phyloP scores from a whole-genome alignment of 2,888 invertebrate genomes.

The Bellardia pandia region DNA sequence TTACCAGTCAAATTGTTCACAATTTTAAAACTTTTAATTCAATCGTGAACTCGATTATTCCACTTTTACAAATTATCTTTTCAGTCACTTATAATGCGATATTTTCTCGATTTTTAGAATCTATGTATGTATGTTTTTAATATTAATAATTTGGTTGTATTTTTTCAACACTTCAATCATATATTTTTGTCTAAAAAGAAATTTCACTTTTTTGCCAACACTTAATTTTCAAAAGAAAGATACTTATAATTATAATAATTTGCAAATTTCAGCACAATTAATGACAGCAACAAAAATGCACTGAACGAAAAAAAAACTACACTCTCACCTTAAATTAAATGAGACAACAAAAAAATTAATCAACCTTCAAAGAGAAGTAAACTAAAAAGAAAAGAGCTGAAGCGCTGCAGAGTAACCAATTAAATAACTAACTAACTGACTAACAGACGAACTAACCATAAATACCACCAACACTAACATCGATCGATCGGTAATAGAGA shows the following conservation, averaged over 20 bases:
- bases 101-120: neutral
- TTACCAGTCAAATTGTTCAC: no score
- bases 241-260: slow-evolving; percentile 22
- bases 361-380: slow-evolving; percentile 67
- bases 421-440: neutral
- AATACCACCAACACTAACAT: slow-evolving; percentile 39
- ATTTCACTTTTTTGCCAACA: slow-evolving; percentile 37
- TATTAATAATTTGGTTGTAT: neutral
- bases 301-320: slow-evolving; percentile 9
- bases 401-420: slow-evolving; percentile 33
- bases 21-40: no score
- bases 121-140: neutral
- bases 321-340: slow-evolving; percentile 55
- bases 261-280: slow-evolving; percentile 51
- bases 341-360: slow-evolving; percentile 14
- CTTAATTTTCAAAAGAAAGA: slow-evolving; percentile 21
- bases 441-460: slow-evolving; percentile 40
- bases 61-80: neutral
- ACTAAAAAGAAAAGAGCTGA: slow-evolving; percentile 55
- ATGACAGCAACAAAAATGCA: slow-evolving; percentile 27
- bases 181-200: neutral
- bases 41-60: neutral
- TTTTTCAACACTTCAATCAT: neutral
- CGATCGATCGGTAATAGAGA: slow-evolving; percentile 18
- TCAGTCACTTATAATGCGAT: neutral